Conservation (phyloP, 2,113 vertebrate species). For the Hipposideros armiger region DNA sequence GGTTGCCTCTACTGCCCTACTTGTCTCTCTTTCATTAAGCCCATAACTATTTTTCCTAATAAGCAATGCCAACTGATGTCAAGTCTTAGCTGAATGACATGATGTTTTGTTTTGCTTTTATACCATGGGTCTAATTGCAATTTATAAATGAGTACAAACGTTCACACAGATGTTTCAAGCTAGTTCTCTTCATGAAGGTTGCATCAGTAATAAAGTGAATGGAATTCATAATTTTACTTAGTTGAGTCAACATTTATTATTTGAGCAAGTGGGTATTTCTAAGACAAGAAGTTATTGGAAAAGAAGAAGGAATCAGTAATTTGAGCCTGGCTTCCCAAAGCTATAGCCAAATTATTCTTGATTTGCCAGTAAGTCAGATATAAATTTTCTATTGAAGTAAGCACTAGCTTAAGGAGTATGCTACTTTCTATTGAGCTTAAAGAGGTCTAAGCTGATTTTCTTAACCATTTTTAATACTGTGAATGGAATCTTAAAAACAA, state of each 20-base stretch:
- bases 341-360: not conserved
- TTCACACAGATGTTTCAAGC: not conserved
- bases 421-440: not conserved
- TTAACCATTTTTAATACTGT: not conserved
- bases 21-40: not conserved
- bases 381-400: constrained; percentile 10
- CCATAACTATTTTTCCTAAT: not conserved
- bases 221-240: not conserved
- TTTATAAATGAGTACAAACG: constrained; percentile 1
- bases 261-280: constrained; percentile 1
- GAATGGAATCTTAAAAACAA: not conserved
- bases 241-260: not conserved
- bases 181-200: not conserved
- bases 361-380: not conserved
- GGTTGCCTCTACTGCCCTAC: not conserved
- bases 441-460: not conserved
- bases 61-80: not conserved
- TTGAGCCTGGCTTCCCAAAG: constrained; percentile 36
- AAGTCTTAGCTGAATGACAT: not conserved
- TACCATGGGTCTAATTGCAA: not conserved
- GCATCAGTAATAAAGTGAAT: not conserved
- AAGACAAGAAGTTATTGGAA: not conserved
- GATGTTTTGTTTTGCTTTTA: not conserved
- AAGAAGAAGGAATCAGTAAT: not conserved
- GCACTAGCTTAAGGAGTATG: not conserved